Conservation (phyloP, 2,113 vertebrate genomes). For the Sylvia atricapilla region DNA sequence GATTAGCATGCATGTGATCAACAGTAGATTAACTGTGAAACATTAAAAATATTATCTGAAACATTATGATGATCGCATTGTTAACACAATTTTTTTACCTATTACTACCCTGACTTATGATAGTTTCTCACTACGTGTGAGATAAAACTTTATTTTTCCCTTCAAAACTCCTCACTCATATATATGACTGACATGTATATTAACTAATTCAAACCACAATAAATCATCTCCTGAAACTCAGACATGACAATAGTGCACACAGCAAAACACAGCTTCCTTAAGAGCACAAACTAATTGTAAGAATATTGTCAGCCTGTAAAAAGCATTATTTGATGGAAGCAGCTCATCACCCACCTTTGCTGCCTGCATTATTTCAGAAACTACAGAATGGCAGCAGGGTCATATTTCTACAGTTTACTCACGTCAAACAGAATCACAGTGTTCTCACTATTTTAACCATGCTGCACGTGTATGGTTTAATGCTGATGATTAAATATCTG, state of each 20-base stretch:
- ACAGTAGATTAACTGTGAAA: neutral
- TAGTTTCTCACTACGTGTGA: fast-evolving
- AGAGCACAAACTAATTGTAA: neutral
- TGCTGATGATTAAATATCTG: neutral
- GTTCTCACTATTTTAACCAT: neutral
- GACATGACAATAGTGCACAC: fast-evolving
- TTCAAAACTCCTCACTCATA: neutral
- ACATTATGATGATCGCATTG: fast-evolving
- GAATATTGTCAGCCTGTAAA: neutral
- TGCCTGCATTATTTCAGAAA: neutral
- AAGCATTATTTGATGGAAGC: neutral
- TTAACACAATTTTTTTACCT: neutral
- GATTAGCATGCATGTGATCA: neutral
- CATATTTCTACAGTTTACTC: fast-evolving
- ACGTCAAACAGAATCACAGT: neutral
- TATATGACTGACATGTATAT: neutral
- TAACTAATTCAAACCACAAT: neutral
- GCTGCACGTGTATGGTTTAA: neutral
- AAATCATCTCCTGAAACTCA: neutral
- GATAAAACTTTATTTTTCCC: neutral
- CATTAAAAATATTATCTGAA: neutral
- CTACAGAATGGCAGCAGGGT: neutral
- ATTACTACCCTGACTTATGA: neutral
- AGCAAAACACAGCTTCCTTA: neutral
- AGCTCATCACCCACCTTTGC: neutral